Conservation (phyloP, 2,113 vertebrate genomes). For the Porphyrio hochstetteri region DNA sequence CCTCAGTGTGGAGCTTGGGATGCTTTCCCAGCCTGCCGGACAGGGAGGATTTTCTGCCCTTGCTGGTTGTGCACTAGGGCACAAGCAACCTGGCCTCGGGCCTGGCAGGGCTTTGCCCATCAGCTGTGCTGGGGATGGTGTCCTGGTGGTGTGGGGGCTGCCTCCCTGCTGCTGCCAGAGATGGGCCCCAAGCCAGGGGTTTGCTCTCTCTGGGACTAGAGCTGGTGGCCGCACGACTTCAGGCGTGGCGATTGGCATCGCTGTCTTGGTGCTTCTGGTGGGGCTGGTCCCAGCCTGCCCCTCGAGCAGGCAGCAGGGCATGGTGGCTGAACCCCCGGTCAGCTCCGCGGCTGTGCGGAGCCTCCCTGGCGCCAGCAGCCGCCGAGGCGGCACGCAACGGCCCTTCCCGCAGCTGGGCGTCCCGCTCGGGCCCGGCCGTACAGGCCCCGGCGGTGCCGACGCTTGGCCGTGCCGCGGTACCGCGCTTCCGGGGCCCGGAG, state of each 20-base stretch:
- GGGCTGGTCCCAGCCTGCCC: not conserved
- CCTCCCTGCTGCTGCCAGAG: not conserved
- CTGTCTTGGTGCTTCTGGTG: not conserved
- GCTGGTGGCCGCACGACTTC: not conserved
- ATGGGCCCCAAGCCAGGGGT: not conserved
- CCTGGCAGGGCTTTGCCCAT: not conserved
- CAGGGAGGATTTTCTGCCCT: not conserved
- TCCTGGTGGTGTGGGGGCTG: not conserved
- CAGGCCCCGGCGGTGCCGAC: not conserved
- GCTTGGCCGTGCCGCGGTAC: not conserved
- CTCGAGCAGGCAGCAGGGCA: not conserved
- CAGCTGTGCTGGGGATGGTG: not conserved
- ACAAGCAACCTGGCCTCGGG: not conserved
- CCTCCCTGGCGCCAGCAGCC: not conserved
- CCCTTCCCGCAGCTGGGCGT: not conserved
- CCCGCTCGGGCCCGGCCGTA: not conserved
- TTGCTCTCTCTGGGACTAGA: not conserved
- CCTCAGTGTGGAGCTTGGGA: fast-evolving
- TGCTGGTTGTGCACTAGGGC: not conserved
- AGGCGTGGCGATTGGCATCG: not conserved
- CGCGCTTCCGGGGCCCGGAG: not conserved
- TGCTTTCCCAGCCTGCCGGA: not conserved
- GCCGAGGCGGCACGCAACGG: not conserved
- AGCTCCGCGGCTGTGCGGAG: not conserved
- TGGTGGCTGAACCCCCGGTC: not conserved